Conservation (phyloP, 2,797 vertebrate species). For the Trichosurus vulpecula region DNA sequence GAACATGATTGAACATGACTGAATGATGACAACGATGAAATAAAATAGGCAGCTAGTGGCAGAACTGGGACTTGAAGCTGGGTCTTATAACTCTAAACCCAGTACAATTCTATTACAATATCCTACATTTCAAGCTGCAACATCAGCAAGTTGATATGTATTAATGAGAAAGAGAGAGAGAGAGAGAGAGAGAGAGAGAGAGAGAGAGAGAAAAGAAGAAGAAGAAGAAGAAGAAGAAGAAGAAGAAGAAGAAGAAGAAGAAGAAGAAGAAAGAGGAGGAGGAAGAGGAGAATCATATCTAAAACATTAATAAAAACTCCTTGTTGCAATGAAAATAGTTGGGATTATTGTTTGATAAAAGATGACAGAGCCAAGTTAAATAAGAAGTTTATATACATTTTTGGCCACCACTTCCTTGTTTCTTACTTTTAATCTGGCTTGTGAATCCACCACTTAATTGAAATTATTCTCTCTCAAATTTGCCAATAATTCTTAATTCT, state of each 20-base stretch:
- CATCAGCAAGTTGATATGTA: background rate
- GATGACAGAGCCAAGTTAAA: too few relatives aligned
- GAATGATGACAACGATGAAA: background rate
- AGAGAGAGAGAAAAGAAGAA: rapidly evolving
- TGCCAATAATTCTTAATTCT: background rate
- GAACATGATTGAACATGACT: too few relatives aligned
- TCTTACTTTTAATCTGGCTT: too few relatives aligned
- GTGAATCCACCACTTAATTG: too few relatives aligned
- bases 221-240: rapidly evolving
- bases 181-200: background rate
- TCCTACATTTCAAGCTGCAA: background rate
- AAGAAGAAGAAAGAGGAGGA: too few relatives aligned
- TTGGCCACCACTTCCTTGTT: too few relatives aligned
- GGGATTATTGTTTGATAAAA: too few relatives aligned
- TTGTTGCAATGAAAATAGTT: too few relatives aligned
- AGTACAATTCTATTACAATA: background rate
- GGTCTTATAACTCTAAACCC: background rate
- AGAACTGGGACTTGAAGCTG: background rate
- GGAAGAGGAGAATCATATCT: too few relatives aligned
- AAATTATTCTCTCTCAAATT: background rate
- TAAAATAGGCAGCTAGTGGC: background rate
- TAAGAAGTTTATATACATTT: too few relatives aligned
- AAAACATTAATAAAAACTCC: too few relatives aligned
- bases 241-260: too few relatives aligned
- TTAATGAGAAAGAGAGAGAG: background rate